Base-by-base conservation (phyloP, 30 jellyfish, hydroid and myxozoan species). In the Hydra vulgaris region DNA sequence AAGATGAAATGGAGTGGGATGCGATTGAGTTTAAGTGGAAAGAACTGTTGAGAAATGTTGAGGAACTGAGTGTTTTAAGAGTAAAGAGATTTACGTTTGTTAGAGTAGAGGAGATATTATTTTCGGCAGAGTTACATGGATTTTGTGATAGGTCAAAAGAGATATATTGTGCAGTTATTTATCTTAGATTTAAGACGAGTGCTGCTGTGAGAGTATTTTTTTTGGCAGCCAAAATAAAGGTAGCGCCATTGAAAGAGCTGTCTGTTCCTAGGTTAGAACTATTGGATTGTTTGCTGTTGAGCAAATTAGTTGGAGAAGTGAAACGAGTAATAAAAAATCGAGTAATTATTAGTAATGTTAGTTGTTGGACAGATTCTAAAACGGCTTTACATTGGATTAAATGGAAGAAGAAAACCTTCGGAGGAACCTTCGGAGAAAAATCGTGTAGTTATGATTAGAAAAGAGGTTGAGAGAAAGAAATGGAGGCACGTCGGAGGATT, bases 151-250 rank as follows among this genome's bases (percentile, higher is more conserved):
- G 92, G 22, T 77, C 92, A 54, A 81, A 23, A 73, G 66, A 77
- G 3, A 88, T 83, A n/a, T 84, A 84, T 78, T 88, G 84, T 71
- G 86, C 92, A 8, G 95, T 84, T 69, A 86, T 89, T 26, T 84
- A 89, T 72, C 70, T 89, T 23, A 40, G 92, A 53, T 81, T 89
- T 24, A 68, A 27, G 55, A 77, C 74, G 74, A 77, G 72, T 1
- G 68, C 76, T 84, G 95, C 88, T 22, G 86, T 89, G 20, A 67
- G 40, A 17, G 74, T 75, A 22, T 78, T 61, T 75, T 89, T 69
- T 66, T 84, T n/a, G 17, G 83, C 95, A 0, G 84, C 96, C 19
- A 89, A 89, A 74, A n/a, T 95, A 1, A 89, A 81, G 80, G 95
- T 89, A 0, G 55, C 85, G 70, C 96, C 90, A 71, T 67, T 89